These are phyloP conservation scores for Gymnothorax javanicus DNA, from an alignment of 2,797 vertebrate species.

Conservation along the genomic window DNA sequence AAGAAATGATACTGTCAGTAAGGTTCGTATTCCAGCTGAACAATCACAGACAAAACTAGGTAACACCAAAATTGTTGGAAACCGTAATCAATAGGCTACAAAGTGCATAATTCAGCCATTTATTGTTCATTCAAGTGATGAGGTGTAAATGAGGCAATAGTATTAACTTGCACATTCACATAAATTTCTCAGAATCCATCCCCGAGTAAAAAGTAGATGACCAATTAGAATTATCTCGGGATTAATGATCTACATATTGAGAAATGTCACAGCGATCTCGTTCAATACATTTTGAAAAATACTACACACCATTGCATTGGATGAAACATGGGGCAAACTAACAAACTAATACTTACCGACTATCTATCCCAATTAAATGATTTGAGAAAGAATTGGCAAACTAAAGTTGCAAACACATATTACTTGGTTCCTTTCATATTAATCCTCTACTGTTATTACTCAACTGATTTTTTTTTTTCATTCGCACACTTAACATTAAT, in stretches of 20 bases:
- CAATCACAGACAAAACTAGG: neutral
- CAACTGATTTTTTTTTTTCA: neutral
- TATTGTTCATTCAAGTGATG: neutral
- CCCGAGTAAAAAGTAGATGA: neutral
- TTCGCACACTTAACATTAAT: neutral
- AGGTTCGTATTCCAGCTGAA: slow-evolving; percentile 20
- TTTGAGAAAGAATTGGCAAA: neutral
- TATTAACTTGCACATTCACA: neutral
- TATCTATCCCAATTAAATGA: neutral
- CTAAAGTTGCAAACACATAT: neutral
- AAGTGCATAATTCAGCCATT: neutral
- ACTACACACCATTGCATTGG: neutral
- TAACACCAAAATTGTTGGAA: neutral
- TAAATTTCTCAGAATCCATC: neutral
- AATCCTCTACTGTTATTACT: neutral
- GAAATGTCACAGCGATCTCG: too few relatives aligned
- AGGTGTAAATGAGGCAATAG: neutral
- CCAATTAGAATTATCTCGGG: neutral
- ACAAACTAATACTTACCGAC: neutral
- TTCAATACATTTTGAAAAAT: neutral
- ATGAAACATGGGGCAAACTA: too few relatives aligned
- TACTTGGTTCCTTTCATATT: neutral
- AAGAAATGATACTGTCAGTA: neutral
- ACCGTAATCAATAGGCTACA: neutral
- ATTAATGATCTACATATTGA: neutral